These are phyloP conservation scores for Silurus lanzhouensis DNA, from an alignment of 2,797 vertebrate genomes.

Conservation along the genomic window DNA sequence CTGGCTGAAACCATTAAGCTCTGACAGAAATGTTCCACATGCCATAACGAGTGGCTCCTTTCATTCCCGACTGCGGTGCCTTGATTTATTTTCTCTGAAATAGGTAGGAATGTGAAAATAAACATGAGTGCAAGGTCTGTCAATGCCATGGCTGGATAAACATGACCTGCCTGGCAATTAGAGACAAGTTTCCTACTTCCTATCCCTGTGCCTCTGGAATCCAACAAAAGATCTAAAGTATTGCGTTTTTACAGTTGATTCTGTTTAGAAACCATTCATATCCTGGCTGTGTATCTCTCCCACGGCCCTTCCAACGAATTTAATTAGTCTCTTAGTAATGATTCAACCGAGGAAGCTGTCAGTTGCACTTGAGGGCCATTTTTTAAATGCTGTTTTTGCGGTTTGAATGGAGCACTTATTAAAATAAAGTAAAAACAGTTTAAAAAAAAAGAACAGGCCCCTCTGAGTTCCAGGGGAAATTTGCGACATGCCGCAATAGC, in stretches of 20 bases:
- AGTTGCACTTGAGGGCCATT: conserved; percentile 32
- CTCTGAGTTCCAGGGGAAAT: conserved; percentile 47
- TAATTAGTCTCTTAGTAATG: conserved; percentile 72
- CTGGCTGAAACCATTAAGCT: conserved; percentile 7
- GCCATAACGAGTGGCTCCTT: conserved; percentile 31
- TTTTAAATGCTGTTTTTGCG: conserved; percentile 32
- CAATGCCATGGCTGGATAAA: conserved; percentile 31
- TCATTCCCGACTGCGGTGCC: conserved; percentile 46
- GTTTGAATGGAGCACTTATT: conserved; percentile 47
- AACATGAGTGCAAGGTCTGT: conserved; percentile 69
- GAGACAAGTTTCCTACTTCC: conserved; percentile 74
- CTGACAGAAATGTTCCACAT: conserved; percentile 34
- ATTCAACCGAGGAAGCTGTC: conserved; percentile 30
- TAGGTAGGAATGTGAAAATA: conserved; percentile 67
- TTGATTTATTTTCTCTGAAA: conserved; percentile 69
- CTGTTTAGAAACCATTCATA: conserved; percentile 74
- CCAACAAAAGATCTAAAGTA: conserved; percentile 70
- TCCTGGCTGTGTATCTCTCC: conserved; percentile 74
- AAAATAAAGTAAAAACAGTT: conserved; percentile 22
- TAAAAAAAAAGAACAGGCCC: conserved; percentile 11
- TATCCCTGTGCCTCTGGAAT: conserved; percentile 65
- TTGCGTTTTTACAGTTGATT: conserved; percentile 70
- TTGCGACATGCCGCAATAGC: conserved; percentile 32
- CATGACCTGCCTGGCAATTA: conserved; percentile 71
- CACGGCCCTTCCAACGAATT: conserved; percentile 71